Evolutionary conservation across 2,797 vertebrate species (phyloP), one percentile per base, ranked within the genome.

Genomic region (Chelmon rostratus): DNA sequence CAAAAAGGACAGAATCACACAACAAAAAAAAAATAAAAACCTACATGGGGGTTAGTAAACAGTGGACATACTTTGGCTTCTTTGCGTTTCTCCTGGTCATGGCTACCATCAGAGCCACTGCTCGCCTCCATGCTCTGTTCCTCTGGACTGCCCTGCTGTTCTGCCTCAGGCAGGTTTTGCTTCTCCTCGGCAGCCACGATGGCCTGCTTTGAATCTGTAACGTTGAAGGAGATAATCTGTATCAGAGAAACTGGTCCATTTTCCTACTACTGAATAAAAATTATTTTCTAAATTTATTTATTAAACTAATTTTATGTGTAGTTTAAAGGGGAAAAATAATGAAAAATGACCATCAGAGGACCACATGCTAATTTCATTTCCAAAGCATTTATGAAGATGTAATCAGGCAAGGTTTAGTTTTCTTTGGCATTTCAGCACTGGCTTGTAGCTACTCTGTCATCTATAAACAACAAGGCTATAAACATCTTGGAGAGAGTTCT

Each of bases 21-120:
- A 13, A 35, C 47, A 68, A 1, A 57, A 28, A 25, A 42, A 25
- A 0, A 70, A 40, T 8, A 10, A 53, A 12, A 9, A 21, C 3
- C 5, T 18, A 8, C 33, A n/a, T 46, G 6, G 11, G 11, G 28
- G 19, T 56, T 67, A 28, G 37, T 1, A 38, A n/a, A 52, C 5
- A 42, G 5, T 40, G 50, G 28, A 62, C 95, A 87, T 93, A 98
- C 98, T 94, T 95, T 95, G 68, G 94, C 93, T 88, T 97, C 90
- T 80, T 82, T 89, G 58, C 83, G 85, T 87, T 86, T 93, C 61
- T 94, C 94, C 63, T 88, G 93, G n/a, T 89, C 83, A 35, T 91
- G 89, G 47, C 37, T 68, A 0, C 73, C 70, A 25, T 89, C 86
- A 9, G 62, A 44, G 4, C 12, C 87, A 18, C 84, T 8, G 28